Conservation (phyloP, 2,113 vertebrate species). For the Hiodon alosoides region DNA sequence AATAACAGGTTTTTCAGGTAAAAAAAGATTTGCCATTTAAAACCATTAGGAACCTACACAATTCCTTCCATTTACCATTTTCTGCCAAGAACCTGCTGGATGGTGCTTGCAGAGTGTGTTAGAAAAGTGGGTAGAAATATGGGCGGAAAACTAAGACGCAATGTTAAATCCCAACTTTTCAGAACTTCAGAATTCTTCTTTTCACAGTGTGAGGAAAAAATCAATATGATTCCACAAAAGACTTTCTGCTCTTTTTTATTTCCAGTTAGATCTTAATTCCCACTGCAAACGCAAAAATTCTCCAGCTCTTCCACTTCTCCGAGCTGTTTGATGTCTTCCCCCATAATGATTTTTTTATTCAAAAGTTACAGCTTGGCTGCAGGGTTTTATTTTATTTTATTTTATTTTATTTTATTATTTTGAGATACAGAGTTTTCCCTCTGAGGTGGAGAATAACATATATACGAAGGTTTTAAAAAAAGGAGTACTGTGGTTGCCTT, state of each 20-base stretch:
- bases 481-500: background rate
- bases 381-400: constrained; percentile 35
- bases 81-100: too few relatives aligned
- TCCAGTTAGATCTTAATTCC: constrained; percentile 49
- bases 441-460: constrained; percentile 42
- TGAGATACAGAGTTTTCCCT: constrained; percentile 28
- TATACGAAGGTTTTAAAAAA: constrained; percentile 32
- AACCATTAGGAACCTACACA: too few relatives aligned
- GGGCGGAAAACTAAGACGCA: constrained; percentile 2
- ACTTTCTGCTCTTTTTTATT: constrained; percentile 20
- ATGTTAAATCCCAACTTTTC: constrained; percentile 29
- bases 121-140: too few relatives aligned
- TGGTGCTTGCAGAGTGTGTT: too few relatives aligned
- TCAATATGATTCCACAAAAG: constrained; percentile 30
- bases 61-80: too few relatives aligned
- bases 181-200: constrained; percentile 28
- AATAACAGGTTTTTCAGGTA: too few relatives aligned
- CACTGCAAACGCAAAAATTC: constrained; percentile 46
- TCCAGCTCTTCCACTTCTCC: constrained; percentile 40
- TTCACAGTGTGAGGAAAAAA: constrained; percentile 19
- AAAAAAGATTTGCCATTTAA: too few relatives aligned
- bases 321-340: constrained; percentile 50
- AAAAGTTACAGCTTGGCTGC: constrained; percentile 50
- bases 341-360: constrained; percentile 54
- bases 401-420: constrained; percentile 46